These are phyloP conservation scores for Candoia aspera DNA, from an alignment of 2,113 vertebrate species.

Conservation along the genomic window DNA sequence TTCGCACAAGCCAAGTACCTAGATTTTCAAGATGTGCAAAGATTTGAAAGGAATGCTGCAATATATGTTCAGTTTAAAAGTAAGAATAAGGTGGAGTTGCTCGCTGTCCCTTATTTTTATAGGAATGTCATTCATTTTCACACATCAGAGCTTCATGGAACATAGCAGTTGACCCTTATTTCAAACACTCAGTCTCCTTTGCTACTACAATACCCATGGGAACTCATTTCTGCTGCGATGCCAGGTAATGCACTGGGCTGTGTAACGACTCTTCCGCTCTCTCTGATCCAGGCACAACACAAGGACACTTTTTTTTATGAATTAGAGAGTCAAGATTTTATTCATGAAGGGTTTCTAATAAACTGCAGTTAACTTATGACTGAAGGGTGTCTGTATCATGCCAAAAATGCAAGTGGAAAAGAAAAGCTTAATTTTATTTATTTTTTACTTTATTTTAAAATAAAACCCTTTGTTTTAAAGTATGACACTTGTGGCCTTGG, in stretches of 20 bases:
- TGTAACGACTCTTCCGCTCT: not conserved
- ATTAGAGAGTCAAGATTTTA: not conserved
- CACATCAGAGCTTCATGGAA: not conserved
- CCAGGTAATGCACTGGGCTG: not conserved
- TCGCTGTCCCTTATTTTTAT: not conserved
- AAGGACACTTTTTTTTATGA: not conserved
- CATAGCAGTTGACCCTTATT: constrained; percentile 8
- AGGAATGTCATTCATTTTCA: constrained; percentile 1
- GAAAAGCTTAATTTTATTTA: not conserved
- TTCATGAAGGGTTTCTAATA: not conserved
- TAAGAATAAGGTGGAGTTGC: not conserved
- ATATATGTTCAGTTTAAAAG: not conserved
- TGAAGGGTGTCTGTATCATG: not conserved
- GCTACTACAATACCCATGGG: constrained; percentile 1
- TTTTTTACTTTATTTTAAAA: not conserved
- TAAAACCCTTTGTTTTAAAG: not conserved
- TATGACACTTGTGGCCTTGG: not conserved
- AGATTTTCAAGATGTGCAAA: not conserved
- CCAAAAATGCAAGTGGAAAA: not conserved
- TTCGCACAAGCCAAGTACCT: not conserved
- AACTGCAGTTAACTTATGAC: not conserved
- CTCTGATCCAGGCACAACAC: not conserved
- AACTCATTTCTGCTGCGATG: constrained; percentile 13
- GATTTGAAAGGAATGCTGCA: not conserved
- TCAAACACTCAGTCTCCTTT: not conserved